Conservation (phyloP, 23 tunicate genomes). For the Styela clava region DNA sequence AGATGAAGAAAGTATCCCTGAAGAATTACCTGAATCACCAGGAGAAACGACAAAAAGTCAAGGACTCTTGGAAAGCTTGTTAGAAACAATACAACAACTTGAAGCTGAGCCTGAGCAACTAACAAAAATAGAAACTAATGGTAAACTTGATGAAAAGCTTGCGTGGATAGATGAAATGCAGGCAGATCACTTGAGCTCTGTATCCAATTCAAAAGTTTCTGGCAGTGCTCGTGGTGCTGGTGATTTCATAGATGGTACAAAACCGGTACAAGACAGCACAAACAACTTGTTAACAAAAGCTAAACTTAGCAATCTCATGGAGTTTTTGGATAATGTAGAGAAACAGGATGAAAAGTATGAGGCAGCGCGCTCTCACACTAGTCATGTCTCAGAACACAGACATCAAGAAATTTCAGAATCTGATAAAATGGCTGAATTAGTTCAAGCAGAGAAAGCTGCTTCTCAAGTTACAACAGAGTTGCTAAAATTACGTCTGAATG, state of each 20-base stretch:
- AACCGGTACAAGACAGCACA: conserved; percentile 4
- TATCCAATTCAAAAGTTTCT: conserved; percentile 43
- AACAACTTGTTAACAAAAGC: conserved; percentile 57
- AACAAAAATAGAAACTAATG: conserved; percentile 33
- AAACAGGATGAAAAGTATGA: conserved; percentile 36
- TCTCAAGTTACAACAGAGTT: conserved; percentile 65
- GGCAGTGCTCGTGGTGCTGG: conserved; percentile 6
- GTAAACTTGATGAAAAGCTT: conserved; percentile 59
- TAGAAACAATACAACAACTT: conserved; percentile 70
- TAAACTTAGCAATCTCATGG: conserved; percentile 73
- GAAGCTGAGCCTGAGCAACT: conserved; percentile 80
- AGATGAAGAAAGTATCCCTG: conserved; percentile 1
- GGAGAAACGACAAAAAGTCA: conserved; percentile 38
- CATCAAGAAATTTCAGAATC: conserved; percentile 37
- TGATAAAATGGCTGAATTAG: not conserved
- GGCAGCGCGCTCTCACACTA: conserved; percentile 12
- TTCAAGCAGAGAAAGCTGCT: conserved; percentile 1
- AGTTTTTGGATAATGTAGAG: conserved; percentile 69
- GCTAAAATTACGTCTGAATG: conserved; percentile 57
- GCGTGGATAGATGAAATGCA: conserved; percentile 90
- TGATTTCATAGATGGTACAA: not conserved
- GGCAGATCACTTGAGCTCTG: conserved; percentile 50
- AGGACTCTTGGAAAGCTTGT: conserved; percentile 62
- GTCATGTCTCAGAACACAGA: not conserved
- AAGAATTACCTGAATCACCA: not conserved